phyloP scores from a whole-genome alignment of 2,113 vertebrate species.

The Martes martes region DNA sequence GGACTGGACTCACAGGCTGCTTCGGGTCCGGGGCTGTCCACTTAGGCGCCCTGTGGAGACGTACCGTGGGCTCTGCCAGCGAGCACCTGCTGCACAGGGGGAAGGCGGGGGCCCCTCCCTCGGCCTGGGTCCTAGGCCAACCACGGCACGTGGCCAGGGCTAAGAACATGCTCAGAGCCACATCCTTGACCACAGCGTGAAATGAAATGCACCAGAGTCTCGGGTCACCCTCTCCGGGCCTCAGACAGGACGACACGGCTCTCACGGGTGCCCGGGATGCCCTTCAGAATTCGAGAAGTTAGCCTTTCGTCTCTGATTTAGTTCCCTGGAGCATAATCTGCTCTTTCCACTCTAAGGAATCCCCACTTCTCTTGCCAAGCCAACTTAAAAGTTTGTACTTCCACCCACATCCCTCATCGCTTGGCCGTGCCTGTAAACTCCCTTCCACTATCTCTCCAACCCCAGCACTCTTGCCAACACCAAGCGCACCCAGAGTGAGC shows the following conservation, averaged over 20 bases:
- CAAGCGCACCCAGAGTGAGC: not conserved
- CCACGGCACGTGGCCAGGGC: rapidly evolving
- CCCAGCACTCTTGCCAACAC: not conserved
- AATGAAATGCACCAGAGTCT: not conserved
- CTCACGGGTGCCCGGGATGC: rapidly evolving
- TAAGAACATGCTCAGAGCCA: not conserved
- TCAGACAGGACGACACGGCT: not conserved
- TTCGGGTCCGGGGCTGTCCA: not conserved
- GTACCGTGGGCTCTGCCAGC: not conserved
- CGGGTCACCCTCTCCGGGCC: not conserved
- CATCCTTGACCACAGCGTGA: not conserved
- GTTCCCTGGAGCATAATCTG: not conserved
- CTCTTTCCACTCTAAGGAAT: not conserved
- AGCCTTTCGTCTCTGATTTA: not conserved
- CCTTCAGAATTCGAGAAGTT: not conserved
- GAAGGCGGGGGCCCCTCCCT: not conserved
- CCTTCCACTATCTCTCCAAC: not conserved
- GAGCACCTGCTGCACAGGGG: not conserved
- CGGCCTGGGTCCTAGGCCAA: not conserved
- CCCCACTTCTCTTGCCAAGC: conserved; percentile 19
- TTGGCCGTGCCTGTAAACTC: not conserved
- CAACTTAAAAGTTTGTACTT: not conserved
- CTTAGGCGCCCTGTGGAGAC: not conserved
- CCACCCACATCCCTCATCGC: not conserved
- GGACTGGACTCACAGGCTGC: not conserved